These are phyloP conservation scores for Orthosia incerta DNA, from an alignment of 2,888 invertebrate genomes.

Conservation along the genomic window DNA sequence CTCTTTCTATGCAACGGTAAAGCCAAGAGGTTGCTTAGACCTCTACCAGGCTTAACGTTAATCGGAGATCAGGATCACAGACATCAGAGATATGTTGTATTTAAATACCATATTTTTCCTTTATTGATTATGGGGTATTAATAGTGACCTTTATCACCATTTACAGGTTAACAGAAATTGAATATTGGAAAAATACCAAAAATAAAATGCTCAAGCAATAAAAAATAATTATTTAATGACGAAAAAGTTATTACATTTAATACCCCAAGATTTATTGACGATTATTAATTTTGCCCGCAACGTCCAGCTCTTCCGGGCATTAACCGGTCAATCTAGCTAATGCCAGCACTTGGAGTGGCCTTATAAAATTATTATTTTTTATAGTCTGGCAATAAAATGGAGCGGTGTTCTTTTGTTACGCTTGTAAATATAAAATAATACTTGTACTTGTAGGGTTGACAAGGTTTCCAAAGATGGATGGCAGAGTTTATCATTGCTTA, in stretches of 20 bases:
- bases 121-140: neutral
- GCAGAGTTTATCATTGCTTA: neutral
- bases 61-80: too few species aligned
- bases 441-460: constrained; percentile 44
- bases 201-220: constrained; percentile 19
- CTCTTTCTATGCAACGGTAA: too few species aligned
- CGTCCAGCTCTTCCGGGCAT: constrained; percentile 47
- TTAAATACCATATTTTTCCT: neutral
- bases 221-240: constrained; percentile 53
- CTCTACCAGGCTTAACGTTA: too few species aligned
- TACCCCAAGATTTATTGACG: constrained; percentile 36
- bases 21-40: too few species aligned
- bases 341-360: constrained; percentile 40
- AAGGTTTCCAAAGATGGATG: neutral
- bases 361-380: constrained; percentile 63
- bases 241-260: constrained; percentile 42
- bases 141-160: constrained; percentile 1
- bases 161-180: constrained; percentile 20
- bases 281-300: constrained; percentile 53
- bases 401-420: constrained; percentile 62
- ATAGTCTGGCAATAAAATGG: constrained; percentile 61
- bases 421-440: constrained; percentile 62
- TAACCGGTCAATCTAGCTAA: constrained; percentile 60
- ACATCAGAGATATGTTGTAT: neutral
- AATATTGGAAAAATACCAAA: constrained; percentile 9